A percentile compares a stretch with the other conserved stretches of the same genome.
Evolutionary conservation across 1,140 invertebrate species (phyloP).

Genomic region (Dreissena polymorpha): DNA sequence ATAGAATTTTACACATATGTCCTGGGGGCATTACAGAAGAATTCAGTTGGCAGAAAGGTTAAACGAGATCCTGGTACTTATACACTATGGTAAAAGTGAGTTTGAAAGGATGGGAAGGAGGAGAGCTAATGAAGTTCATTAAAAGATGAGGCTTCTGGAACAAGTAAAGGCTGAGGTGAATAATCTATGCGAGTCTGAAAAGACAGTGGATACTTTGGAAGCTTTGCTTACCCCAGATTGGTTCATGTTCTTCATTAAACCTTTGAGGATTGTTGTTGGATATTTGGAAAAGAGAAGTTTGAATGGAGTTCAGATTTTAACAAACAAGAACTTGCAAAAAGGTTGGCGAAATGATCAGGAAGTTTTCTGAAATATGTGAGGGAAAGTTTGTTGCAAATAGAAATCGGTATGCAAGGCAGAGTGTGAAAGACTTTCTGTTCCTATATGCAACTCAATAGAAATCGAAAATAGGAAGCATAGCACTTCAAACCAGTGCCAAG

Average conservation of each 20-base stretch:
- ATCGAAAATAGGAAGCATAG: constrained; percentile 25
- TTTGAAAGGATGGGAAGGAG: constrained; percentile 23
- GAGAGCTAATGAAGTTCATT: constrained; percentile 23
- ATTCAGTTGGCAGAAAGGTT: constrained; percentile 6
- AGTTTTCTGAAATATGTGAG: constrained; percentile 18
- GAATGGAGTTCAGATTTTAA: constrained; percentile 37
- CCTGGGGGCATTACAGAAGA: background rate
- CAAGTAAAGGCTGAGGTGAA: background rate
- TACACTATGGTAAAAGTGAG: constrained; percentile 22
- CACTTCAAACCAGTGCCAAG: constrained; percentile 22
- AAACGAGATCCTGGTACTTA: constrained; percentile 16
- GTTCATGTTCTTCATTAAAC: constrained; percentile 18
- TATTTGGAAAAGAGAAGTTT: constrained; percentile 25
- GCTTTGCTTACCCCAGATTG: constrained; percentile 2
- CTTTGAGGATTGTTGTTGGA: constrained; percentile 13
- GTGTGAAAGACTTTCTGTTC: constrained; percentile 7
- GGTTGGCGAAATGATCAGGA: constrained; percentile 1
- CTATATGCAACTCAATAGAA: constrained; percentile 24
- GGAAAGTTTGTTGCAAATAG: background rate
- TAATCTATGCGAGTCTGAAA: constrained; percentile 3
- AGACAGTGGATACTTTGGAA: background rate
- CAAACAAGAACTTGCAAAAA: constrained; percentile 29
- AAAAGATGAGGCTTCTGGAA: constrained; percentile 34
- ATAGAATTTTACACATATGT: constrained; percentile 21
- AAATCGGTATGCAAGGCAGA: constrained; percentile 5